Conservation (phyloP, 1,140 invertebrate genomes). For the Metopolophium dirhodum region DNA sequence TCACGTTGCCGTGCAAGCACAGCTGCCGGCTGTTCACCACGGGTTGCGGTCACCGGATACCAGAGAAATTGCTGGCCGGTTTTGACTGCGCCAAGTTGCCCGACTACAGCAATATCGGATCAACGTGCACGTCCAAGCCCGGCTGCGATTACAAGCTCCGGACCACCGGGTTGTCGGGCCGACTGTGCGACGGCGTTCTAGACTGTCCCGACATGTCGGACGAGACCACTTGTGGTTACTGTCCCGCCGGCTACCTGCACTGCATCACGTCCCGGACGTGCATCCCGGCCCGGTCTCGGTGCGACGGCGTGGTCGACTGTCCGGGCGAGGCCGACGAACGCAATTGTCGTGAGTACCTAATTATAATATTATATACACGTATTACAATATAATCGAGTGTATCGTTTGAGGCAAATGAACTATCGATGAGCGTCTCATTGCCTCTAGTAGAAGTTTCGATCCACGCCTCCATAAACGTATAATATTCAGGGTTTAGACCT, state of each 20-base stretch:
- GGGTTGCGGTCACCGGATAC: slow-evolving; percentile 78
- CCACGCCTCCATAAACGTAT: too few relatives aligned
- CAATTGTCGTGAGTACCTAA: slow-evolving; percentile 75
- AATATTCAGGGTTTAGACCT: too few relatives aligned
- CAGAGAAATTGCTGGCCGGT: slow-evolving; percentile 72
- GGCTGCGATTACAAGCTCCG: slow-evolving; percentile 60
- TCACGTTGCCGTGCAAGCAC: slow-evolving; percentile 77
- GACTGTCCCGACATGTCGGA: slow-evolving; percentile 85
- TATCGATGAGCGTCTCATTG: too few relatives aligned
- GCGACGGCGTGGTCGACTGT: slow-evolving; percentile 83
- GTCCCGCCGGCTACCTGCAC: slow-evolving; percentile 71
- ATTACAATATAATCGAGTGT: background rate
- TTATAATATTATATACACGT: background rate
- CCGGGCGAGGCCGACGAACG: slow-evolving; percentile 85
- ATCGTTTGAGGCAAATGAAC: too few relatives aligned
- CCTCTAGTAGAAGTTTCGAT: too few relatives aligned
- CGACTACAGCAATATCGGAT: slow-evolving; percentile 75
- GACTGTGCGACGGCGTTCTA: slow-evolving; percentile 84
- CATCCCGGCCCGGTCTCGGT: slow-evolving; percentile 74
- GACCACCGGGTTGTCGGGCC: slow-evolving; percentile 59
- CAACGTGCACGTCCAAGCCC: slow-evolving; percentile 68
- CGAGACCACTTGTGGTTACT: slow-evolving; percentile 79
- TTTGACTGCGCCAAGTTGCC: slow-evolving; percentile 84
- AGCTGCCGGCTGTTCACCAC: slow-evolving; percentile 86
- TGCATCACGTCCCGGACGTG: slow-evolving; percentile 80